Percentiles rank a stretch among this genome's conserved stretches.
phyloP scores from a whole-genome alignment of 2,888 invertebrate genomes.

The Leucophenga montana region DNA sequence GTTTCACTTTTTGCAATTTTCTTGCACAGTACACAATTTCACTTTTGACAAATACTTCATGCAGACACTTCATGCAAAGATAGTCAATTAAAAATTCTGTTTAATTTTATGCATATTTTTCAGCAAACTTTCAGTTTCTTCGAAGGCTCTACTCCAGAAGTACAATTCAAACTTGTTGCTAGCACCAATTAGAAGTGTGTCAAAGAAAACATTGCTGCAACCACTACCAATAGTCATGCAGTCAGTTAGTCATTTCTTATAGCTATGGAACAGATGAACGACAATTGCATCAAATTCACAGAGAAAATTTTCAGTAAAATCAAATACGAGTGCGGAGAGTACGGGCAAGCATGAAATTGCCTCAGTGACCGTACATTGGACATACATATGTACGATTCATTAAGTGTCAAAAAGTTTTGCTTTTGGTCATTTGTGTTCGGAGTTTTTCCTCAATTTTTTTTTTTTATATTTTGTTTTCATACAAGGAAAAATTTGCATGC shows the following conservation, averaged over 20 bases:
- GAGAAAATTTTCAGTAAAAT: no score
- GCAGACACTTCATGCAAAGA: no score
- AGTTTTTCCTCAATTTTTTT: background rate
- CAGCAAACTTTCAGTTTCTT: conserved; percentile 30
- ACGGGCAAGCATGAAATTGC: conserved; percentile 19
- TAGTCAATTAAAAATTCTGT: no score
- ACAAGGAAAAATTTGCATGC: conserved; percentile 14
- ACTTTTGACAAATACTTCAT: no score
- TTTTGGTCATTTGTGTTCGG: conserved; percentile 57
- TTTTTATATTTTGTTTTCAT: conserved; percentile 3
- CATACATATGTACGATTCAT: conserved; percentile 49
- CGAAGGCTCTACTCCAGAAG: conserved; percentile 12
- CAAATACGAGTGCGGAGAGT: background rate
- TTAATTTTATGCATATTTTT: no score
- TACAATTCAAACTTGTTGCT: conserved; percentile 31
- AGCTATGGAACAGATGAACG: no score
- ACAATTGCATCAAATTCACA: no score
- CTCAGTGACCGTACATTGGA: background rate
- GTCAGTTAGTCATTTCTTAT: no score
- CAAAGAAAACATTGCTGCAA: conserved; percentile 50
- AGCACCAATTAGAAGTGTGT: conserved; percentile 57
- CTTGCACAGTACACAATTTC: no score
- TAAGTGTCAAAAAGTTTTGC: conserved; percentile 64
- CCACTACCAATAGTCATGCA: no score
- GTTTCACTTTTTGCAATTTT: no score